Conservation (phyloP, 2,797 vertebrate genomes). For the Todus mexicanus region DNA sequence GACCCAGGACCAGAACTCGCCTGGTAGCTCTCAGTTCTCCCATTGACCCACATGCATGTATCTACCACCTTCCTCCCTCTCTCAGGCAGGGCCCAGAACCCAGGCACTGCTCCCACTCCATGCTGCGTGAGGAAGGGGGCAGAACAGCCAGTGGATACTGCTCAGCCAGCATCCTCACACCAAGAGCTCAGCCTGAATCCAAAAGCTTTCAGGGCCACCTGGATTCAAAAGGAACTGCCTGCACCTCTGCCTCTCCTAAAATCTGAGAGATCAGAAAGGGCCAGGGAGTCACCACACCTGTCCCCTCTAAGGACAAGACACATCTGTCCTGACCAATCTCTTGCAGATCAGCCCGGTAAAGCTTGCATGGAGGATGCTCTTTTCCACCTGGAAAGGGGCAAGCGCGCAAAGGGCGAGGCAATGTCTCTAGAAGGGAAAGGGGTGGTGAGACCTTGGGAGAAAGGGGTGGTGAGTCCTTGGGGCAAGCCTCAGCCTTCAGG, state of each 20-base stretch:
- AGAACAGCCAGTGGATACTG: background rate
- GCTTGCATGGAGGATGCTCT: background rate
- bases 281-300: background rate
- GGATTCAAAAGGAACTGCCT: background rate
- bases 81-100: background rate
- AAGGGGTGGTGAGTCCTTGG: background rate
- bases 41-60: background rate
- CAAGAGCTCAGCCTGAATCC: background rate
- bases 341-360: background rate
- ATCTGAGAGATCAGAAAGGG: background rate
- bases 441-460: background rate
- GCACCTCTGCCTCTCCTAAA: background rate
- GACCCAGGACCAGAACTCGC: background rate
- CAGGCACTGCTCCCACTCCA: background rate
- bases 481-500: background rate
- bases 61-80: background rate
- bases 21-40: background rate
- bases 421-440: background rate
- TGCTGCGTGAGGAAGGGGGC: fast-evolving
- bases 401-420: background rate
- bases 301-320: background rate
- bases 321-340: background rate
- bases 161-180: background rate
- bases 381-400: background rate
- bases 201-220: background rate